Evolutionary conservation across 2,113 vertebrate species (phyloP), one percentile per base, ranked within the genome.

Genomic region (Ranitomeya variabilis): DNA sequence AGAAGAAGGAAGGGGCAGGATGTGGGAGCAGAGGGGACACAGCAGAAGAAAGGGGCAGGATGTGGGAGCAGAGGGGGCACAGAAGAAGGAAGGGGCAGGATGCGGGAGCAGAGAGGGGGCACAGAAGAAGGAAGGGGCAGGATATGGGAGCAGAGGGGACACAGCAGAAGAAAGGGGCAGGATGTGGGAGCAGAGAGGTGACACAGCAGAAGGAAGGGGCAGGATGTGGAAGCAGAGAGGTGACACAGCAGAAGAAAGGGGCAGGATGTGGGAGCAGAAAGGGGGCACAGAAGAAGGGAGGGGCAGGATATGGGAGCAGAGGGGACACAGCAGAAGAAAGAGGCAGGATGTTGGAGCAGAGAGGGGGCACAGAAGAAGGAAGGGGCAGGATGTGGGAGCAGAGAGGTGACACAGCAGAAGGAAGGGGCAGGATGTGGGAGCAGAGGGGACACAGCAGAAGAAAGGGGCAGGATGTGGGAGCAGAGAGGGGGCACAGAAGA

Each of bases 231-330:
- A 64, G 66, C 66, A 13, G 8, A 23, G 19, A 67, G 21, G 2
- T 9, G 21, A 4, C 0, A 6, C 19, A 11, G 9, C 8, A 67
- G 1, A 8, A 9, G 1, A 7, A 9, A 0, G 23, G 64, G 2
- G 8, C 3, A 19, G 62, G 62, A 21, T 5, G 0, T 21, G 18
- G 21, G 62, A 6, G 62, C 62, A 64, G 19, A 21, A 4, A 64
- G 60, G 4, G 18, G 60, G 1, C 60, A 18, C 4, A 18, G 18
- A 1, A 4, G 4, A 19, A 64, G 60, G 4, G 4, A 64, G 60
- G 15, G 7, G 8, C 60, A 64, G 60, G 26, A 31, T 31, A 2
- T 31, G 26, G 26, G 26, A 31, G 26, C 26, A 31, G 26, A 31
- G 26, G 26, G 26, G 26, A 2, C 26, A 31, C 26, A 31, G 26